phyloP scores from a whole-genome alignment of 2,797 vertebrate species.

The Steatocranus sp. region DNA sequence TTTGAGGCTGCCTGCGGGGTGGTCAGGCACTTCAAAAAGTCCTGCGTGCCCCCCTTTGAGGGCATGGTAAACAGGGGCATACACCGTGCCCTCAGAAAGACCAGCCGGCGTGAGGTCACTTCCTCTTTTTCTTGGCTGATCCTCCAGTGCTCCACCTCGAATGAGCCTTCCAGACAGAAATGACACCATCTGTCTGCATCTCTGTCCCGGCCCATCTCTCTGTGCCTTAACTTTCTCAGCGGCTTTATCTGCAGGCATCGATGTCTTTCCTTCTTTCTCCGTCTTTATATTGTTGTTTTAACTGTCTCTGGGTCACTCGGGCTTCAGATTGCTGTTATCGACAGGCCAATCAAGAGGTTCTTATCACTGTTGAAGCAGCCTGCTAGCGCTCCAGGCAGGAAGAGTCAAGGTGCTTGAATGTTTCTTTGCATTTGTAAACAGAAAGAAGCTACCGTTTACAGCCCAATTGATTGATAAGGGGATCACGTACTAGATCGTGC shows the following conservation, averaged over 20 bases:
- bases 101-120: conserved; percentile 61
- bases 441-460: conserved; percentile 60
- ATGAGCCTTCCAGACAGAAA: conserved; percentile 12
- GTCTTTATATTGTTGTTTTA: conserved; percentile 38
- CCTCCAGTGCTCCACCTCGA: neutral
- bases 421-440: conserved; percentile 60
- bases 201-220: neutral
- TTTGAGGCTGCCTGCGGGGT: conserved; percentile 65
- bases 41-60: conserved; percentile 58
- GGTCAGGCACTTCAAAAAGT: conserved; percentile 68
- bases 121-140: conserved; percentile 42
- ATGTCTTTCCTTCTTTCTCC: neutral
- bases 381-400: conserved; percentile 37
- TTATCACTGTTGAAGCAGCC: conserved; percentile 64
- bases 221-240: neutral
- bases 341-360: conserved; percentile 49
- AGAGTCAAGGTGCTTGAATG: conserved; percentile 61
- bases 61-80: conserved; percentile 58
- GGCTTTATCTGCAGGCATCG: neutral
- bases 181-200: neutral
- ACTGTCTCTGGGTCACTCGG: conserved; percentile 53
- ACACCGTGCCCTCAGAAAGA: conserved; percentile 41
- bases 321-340: conserved; percentile 68
- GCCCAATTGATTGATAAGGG: conserved; percentile 60
- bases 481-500: conserved; percentile 23